These are phyloP conservation scores for Pelusios castaneus DNA, from an alignment of 2,113 vertebrate species.

Conservation along the genomic window DNA sequence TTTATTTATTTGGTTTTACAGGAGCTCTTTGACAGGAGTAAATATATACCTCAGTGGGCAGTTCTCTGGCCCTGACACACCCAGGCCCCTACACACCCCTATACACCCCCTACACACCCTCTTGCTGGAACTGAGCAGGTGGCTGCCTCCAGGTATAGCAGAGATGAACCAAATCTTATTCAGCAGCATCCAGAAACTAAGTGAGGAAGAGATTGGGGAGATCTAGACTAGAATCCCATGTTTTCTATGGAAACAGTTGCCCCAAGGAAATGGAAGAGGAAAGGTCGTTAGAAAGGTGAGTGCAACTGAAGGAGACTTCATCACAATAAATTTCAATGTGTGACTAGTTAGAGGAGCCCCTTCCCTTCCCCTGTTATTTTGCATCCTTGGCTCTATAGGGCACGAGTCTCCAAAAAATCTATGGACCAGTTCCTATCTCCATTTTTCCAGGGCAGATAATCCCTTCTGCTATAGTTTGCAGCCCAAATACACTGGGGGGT, in stretches of 20 bases:
- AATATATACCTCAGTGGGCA: not conserved
- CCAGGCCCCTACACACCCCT: no score
- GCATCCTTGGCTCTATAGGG: not conserved
- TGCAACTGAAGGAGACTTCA: not conserved
- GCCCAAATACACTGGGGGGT: fast-evolving
- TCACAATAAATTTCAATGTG: fast-evolving
- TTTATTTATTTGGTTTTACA: not conserved
- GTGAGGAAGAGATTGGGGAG: no score
- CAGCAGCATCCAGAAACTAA: not conserved
- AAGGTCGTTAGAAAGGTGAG: not conserved
- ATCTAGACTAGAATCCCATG: not conserved
- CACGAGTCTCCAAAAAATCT: not conserved
- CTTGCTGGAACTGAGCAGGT: not conserved
- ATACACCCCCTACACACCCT: no score
- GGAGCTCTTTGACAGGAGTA: not conserved
- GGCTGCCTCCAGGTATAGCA: not conserved
- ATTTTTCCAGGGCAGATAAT: not conserved
- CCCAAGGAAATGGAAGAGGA: not conserved
- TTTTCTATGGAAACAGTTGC: not conserved
- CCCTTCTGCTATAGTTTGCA: not conserved
- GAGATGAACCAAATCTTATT: not conserved
- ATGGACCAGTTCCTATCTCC: not conserved
- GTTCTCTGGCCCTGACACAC: not conserved
- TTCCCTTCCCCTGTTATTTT: not conserved
- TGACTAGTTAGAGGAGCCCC: fast-evolving